Base-by-base conservation (phyloP, 2,888 invertebrate species). In the Tryphoninae sp. region DNA sequence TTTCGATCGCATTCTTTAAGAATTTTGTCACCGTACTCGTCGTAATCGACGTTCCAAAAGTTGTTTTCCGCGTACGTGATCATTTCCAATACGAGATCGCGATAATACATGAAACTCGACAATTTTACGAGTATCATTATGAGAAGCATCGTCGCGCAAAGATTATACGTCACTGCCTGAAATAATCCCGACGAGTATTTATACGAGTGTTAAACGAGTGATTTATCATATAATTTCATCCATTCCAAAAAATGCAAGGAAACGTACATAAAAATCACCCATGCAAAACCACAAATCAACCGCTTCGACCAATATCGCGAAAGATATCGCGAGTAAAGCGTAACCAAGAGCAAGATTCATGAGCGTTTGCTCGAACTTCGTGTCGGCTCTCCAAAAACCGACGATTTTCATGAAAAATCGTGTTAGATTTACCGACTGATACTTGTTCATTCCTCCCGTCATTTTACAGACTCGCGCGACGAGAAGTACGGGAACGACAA, bases 211-310 rank as follows among this genome's bases (percentile, higher is more conserved):
- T 26, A 33, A 6, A 33, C 33, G 4, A 33, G 6, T 33, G 33
- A 33, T 0, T 33, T 0, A 0, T 33, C 0, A 0, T 33, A 33
- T 33, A 33, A 33, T 33, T 33, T 33, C 33, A 6, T 6, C 7
- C 6, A 33, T 4, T 33, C 33, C 33, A 33, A 13, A 4, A 26
- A n/a, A 2, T 2, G 22, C 53, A 22, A 19, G 53, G 4, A 26
- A 65, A 85, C 87, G 84, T 16, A 88, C 88, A n/a, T 78, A 26
- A 26, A 86, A 84, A 74, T 88, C 80, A 23, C 82, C 83, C 68
- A 83, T 80, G n/a, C 81, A 80, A 51, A 77, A 74, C 73, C 85
- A 85, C n/a, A 87, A 65, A 71, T 88, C 88, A 13, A 81, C 62
- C 0, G 22, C 22, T 23, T 83, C 76, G 2, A 84, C 65, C 8